Conservation (phyloP, 2,888 invertebrate species). For the Geophilus truncorum region DNA sequence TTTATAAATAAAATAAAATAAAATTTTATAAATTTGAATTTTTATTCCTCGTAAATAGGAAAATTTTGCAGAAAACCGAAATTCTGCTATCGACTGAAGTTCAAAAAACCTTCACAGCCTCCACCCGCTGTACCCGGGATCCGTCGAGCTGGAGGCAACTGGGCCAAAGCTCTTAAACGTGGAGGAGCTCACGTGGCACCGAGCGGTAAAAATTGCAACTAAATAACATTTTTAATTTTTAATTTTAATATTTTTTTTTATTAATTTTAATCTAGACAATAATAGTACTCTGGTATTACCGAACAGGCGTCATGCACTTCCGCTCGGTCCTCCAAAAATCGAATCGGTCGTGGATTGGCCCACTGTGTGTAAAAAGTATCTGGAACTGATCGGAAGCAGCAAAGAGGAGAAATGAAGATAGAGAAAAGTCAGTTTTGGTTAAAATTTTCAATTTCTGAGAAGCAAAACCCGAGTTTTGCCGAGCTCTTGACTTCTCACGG, state of each 20-base stretch:
- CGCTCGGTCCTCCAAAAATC: conserved; percentile 22
- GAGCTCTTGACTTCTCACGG: too few species aligned
- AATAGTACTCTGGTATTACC: background rate
- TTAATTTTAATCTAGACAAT: too few species aligned
- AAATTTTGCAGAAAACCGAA: background rate
- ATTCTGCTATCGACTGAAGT: background rate
- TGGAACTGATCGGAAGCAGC: conserved; percentile 29
- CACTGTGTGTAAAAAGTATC: conserved; percentile 36
- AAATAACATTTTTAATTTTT: background rate
- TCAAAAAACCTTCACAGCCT: background rate
- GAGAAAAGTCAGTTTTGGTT: too few species aligned
- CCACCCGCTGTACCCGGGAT: background rate
- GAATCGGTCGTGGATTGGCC: conserved; percentile 38
- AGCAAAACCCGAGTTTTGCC: too few species aligned
- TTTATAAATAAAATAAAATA: conserved; percentile 25
- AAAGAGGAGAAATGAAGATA: background rate
- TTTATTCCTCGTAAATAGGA: background rate
- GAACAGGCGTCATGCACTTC: background rate
- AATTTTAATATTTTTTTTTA: background rate
- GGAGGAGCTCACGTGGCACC: conserved; percentile 34
- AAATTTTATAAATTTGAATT: background rate
- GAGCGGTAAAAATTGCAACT: conserved; percentile 19
- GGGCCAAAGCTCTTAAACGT: conserved; percentile 32
- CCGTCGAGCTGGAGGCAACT: background rate
- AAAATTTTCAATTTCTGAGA: too few species aligned